Evolutionary conservation across 1,140 invertebrate species (phyloP).

Genomic region (Apis laboriosa): DNA sequence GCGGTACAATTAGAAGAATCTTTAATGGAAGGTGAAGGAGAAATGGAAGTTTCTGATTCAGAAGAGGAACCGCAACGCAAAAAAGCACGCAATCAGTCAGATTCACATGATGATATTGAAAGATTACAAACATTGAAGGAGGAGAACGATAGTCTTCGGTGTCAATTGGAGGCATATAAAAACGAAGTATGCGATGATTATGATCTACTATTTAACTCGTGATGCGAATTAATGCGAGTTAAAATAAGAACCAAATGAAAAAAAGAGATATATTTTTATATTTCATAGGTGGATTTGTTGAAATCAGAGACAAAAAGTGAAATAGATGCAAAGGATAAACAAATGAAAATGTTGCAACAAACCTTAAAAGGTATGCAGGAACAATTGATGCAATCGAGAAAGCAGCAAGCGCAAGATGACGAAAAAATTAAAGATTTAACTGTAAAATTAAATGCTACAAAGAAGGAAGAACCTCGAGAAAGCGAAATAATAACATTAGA

Average conservation of each 20-base stretch:
- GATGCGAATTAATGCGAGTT: background rate
- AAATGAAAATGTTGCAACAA: slow-evolving; percentile 88
- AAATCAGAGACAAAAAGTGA: slow-evolving; percentile 87
- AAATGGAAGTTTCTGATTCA: slow-evolving; percentile 91
- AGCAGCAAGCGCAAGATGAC: slow-evolving; percentile 84
- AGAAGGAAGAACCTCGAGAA: slow-evolving; percentile 73
- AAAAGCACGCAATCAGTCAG: slow-evolving; percentile 76
- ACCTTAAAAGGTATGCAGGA: slow-evolving; percentile 91
- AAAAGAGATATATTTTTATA: background rate
- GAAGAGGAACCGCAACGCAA: slow-evolving; percentile 84
- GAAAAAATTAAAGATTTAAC: slow-evolving; percentile 83
- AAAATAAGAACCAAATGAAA: background rate
- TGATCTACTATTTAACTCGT: background rate
- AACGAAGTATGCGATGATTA: slow-evolving; percentile 86
- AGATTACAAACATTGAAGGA: slow-evolving; percentile 83
- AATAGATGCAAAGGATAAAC: slow-evolving; percentile 86
- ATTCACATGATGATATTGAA: slow-evolving; percentile 72
- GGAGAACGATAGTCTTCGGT: slow-evolving; percentile 94
- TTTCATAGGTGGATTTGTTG: slow-evolving; percentile 82
- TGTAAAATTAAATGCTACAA: slow-evolving; percentile 79
- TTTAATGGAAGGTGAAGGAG: slow-evolving; percentile 86
- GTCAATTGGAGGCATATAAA: slow-evolving; percentile 96
- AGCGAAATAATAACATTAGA: slow-evolving; percentile 79
- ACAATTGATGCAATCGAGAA: slow-evolving; percentile 85
- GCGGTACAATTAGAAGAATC: slow-evolving; percentile 88